Percentiles rank a stretch among this genome's conserved stretches.
These are phyloP conservation scores for Nudaria mundana DNA, from an alignment of 2,888 invertebrate species.

Conservation along the genomic window DNA sequence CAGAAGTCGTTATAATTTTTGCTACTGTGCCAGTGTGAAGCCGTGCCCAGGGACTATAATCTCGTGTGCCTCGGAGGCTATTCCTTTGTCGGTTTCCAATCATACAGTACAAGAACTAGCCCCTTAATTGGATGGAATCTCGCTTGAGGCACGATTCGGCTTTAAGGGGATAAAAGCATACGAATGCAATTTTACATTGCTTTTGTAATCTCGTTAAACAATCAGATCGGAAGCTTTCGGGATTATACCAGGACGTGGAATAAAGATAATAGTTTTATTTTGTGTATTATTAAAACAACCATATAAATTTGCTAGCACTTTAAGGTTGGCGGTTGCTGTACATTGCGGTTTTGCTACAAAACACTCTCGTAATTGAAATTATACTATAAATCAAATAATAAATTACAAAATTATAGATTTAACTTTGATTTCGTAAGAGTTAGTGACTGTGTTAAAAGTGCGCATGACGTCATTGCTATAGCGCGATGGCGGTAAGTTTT, in stretches of 20 bases:
- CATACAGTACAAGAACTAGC: constrained; percentile 64
- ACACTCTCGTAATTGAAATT: constrained; percentile 22
- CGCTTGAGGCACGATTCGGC: constrained; percentile 50
- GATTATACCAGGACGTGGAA: constrained; percentile 26
- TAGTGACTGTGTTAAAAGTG: constrained; percentile 19
- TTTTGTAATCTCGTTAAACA: constrained; percentile 39
- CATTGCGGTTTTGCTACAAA: constrained; percentile 17
- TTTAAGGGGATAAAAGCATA: constrained; percentile 39
- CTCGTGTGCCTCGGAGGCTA: constrained; percentile 42
- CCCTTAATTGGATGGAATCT: constrained; percentile 68
- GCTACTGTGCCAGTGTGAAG: constrained; percentile 55
- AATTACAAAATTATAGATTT: constrained; percentile 12
- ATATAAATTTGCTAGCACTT: constrained; percentile 1
- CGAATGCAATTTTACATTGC: constrained; percentile 45
- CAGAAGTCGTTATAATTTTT: constrained; percentile 43
- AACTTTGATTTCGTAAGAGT: constrained; percentile 18
- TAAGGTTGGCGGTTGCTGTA: constrained; percentile 3
- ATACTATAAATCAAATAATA: constrained; percentile 14
- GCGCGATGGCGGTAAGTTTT: constrained; percentile 35
- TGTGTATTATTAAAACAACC: constrained; percentile 11
- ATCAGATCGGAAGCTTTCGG: constrained; percentile 26
- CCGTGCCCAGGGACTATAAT: constrained; percentile 49
- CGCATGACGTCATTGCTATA: constrained; percentile 29
- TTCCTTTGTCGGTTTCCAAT: constrained; percentile 62
- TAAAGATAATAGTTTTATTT: constrained; percentile 23